Evolutionary conservation across 2,113 vertebrate species (phyloP).

Genomic region (Menidia beryllina): DNA sequence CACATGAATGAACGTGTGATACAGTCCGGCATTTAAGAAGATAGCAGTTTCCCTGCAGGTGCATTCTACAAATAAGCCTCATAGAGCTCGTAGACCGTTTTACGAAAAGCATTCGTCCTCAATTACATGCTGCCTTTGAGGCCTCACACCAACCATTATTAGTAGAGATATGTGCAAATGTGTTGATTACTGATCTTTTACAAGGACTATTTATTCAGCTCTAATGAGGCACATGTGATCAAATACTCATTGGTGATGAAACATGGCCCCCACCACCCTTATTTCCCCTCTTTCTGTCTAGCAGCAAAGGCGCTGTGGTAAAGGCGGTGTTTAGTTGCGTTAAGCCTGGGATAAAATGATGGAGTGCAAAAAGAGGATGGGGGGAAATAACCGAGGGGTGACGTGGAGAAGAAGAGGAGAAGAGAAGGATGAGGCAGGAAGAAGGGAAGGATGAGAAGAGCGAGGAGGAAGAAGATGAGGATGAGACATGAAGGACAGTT

Average conservation of each 20-base stretch:
- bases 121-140: background rate
- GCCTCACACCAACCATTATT: background rate
- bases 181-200: conserved; percentile 43
- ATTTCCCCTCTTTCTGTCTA: background rate
- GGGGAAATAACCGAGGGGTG: conserved; percentile 38
- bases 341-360: conserved; percentile 19
- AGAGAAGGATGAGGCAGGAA: conserved; percentile 41
- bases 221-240: conserved; percentile 55
- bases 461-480: conserved; percentile 58
- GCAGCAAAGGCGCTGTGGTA: conserved; percentile 12
- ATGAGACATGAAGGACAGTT: conserved; percentile 73
- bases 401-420: conserved; percentile 13
- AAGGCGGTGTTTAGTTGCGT: conserved; percentile 44
- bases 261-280: background rate
- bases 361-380: conserved; percentile 33
- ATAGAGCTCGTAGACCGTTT: conserved; percentile 3
- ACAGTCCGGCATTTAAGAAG: conserved; percentile 5
- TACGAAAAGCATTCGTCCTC: background rate
- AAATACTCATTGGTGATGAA: conserved; percentile 42
- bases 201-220: conserved; percentile 24
- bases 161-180: conserved; percentile 23
- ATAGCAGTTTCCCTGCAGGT: conserved; percentile 14
- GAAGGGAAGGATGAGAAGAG: conserved; percentile 58
- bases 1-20: conserved; percentile 19
- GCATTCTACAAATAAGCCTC: conserved; percentile 33